Base-by-base conservation (phyloP, 2,113 vertebrate species). In the Cichladusa arquata region DNA sequence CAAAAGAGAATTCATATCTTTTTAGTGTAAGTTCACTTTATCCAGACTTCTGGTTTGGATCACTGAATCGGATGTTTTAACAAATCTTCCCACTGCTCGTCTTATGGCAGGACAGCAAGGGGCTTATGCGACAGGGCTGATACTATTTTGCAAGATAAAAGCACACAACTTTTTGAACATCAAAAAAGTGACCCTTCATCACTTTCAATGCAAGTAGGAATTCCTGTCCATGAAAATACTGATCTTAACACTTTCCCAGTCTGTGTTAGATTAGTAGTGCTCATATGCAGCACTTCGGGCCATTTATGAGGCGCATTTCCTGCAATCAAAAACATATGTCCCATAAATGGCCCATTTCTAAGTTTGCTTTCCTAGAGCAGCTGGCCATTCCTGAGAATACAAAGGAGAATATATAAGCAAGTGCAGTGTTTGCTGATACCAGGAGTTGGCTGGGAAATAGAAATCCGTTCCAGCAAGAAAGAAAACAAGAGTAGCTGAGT, bases 271-370 rank as follows among this genome's bases (percentile, higher is more conserved):
- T 97, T 96, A 96, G 93, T 57, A 86, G 72, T 53, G 56, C 88
- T 95, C 88, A 86, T 86, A 86, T 3, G 5, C 48, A 94, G 88
- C 92, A 97, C 93, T 92, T 94, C 65, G 23, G 90, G 88, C 76
- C 90, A 93, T 95, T 95, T 97, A 95, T 74, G 84, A 96, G 90
- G 93, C 81, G 36, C 72, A 95, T 92, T 93, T 95, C 92, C 88
- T 88, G 88, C 86, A 95, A 95, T 96, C 82, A 88, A 94, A 96
- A 97, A 88, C 96, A 96, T 79, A 93, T 96, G 96, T 94, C 69
- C 61, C 0, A 0, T 93, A 95, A 94, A 92, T 47, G 93, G 93
- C 65, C 76, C 57, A 61, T 79, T 80, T 91, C 90, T 81, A 62
- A 88, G 88, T 97, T 94, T 96, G 65, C 86, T 94, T 96, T 93